These are phyloP conservation scores for Anguilla marmorata DNA, from an alignment of 2,797 vertebrate genomes.

Conservation along the genomic window DNA sequence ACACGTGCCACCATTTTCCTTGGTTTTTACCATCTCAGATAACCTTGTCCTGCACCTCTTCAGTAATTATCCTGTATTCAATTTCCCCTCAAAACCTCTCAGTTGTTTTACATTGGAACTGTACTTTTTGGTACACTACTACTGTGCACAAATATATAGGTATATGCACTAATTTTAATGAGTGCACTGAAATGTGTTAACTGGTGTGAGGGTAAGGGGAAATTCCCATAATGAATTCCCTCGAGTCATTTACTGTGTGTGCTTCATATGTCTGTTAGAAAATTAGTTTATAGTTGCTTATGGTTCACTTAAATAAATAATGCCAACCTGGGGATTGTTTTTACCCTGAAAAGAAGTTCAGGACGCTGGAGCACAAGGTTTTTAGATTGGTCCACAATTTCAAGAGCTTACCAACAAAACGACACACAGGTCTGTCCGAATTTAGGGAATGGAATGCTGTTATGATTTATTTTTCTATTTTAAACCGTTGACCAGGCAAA, in stretches of 20 bases:
- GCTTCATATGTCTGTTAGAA: neutral
- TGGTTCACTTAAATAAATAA: neutral
- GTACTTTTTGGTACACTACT: neutral
- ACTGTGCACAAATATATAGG: neutral
- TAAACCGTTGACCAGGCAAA: neutral
- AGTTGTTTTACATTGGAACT: neutral
- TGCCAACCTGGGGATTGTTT: conserved; percentile 4
- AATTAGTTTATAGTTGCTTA: neutral
- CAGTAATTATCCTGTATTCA: neutral
- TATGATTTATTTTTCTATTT: neutral
- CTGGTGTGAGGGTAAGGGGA: neutral
- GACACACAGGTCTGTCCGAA: neutral
- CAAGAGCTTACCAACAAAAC: conserved; percentile 26
- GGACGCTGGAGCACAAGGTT: conserved; percentile 5
- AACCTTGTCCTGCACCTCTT: neutral
- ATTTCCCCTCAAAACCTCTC: neutral
- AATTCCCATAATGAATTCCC: neutral
- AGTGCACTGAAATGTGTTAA: neutral
- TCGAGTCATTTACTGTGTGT: neutral
- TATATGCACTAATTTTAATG: neutral
- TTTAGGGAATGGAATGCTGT: neutral
- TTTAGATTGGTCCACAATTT: neutral
- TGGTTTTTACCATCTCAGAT: conserved; percentile 23
- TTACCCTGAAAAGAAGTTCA: conserved; percentile 6
- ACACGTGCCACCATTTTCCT: neutral